Evolutionary conservation across 2,888 invertebrate genomes (phyloP).

Genomic region (Heliconius hortense): DNA sequence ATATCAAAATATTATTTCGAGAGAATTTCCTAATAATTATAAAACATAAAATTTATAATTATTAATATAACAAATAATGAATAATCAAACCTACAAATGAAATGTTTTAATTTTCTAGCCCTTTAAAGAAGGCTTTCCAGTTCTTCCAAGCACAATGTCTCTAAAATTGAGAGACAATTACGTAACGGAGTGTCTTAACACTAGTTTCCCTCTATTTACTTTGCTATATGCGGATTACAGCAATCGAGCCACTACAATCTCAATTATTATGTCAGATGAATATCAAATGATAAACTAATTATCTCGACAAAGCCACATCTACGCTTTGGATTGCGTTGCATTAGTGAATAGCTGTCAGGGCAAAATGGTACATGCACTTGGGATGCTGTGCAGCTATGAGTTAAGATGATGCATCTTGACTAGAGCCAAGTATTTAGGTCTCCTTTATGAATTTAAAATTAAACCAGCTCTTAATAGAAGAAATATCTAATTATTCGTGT

Average conservation of each 20-base stretch:
- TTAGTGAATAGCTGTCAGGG: constrained; percentile 21
- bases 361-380: constrained; percentile 14
- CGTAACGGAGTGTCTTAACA: too few species aligned
- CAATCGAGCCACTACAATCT: not conserved
- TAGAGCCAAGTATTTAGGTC: not conserved
- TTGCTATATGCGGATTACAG: too few species aligned
- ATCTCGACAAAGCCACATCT: constrained; percentile 22
- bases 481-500: not conserved
- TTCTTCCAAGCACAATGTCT: too few species aligned
- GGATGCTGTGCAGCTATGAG: constrained; percentile 7
- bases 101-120: too few species aligned
- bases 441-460: not conserved
- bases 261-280: constrained; percentile 9
- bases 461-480: not conserved
- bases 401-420: not conserved
- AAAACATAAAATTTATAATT: too few species aligned
- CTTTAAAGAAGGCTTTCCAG: too few species aligned
- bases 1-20: too few species aligned
- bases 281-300: constrained; percentile 23
- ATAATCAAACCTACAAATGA: too few species aligned
- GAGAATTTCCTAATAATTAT: too few species aligned
- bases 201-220: too few species aligned
- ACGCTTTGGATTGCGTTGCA: constrained; percentile 21
- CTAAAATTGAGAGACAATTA: too few species aligned
- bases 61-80: too few species aligned